phyloP scores from a whole-genome alignment of 92 coral and sea anemone genomes.

The Meandrina meandrites region DNA sequence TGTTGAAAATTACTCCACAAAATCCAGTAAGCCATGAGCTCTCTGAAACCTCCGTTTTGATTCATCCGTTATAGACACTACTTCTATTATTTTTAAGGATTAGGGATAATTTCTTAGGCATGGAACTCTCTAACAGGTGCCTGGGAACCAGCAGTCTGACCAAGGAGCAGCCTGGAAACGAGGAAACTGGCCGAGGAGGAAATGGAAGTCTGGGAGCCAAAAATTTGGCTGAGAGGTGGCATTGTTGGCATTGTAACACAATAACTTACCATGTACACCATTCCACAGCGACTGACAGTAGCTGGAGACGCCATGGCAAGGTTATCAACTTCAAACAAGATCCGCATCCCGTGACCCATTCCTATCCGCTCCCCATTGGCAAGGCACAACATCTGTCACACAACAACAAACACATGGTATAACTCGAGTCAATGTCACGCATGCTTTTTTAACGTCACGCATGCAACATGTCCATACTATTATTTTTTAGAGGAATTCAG shows the following conservation, averaged over 20 bases:
- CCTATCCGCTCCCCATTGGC: constrained; percentile 95
- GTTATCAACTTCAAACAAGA: constrained; percentile 91
- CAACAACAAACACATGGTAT: background rate
- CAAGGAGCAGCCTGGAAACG: too few relatives aligned
- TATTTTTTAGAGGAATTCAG: background rate
- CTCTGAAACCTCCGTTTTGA: too few relatives aligned
- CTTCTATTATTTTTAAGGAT: too few relatives aligned
- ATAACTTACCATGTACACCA: constrained; percentile 91
- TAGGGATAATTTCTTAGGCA: too few relatives aligned
- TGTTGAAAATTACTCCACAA: too few relatives aligned
- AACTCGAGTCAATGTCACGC: background rate
- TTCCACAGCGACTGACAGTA: constrained; percentile 97
- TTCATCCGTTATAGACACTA: too few relatives aligned
- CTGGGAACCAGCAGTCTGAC: too few relatives aligned
- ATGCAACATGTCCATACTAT: background rate
- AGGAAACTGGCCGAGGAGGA: too few relatives aligned
- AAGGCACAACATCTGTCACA: constrained; percentile 77
- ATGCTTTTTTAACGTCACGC: background rate
- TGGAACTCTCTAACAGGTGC: too few relatives aligned
- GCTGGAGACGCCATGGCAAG: constrained; percentile 97
- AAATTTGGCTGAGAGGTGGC: too few relatives aligned
- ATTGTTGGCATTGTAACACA: background rate
- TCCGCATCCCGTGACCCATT: constrained; percentile 89
- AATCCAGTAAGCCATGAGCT: too few relatives aligned
- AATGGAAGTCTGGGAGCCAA: too few relatives aligned